Percentiles rank a stretch among this genome's conserved stretches.
Evolutionary conservation across 2,797 vertebrate genomes (phyloP).

Genomic region (Hypotaenidia okinawae): DNA sequence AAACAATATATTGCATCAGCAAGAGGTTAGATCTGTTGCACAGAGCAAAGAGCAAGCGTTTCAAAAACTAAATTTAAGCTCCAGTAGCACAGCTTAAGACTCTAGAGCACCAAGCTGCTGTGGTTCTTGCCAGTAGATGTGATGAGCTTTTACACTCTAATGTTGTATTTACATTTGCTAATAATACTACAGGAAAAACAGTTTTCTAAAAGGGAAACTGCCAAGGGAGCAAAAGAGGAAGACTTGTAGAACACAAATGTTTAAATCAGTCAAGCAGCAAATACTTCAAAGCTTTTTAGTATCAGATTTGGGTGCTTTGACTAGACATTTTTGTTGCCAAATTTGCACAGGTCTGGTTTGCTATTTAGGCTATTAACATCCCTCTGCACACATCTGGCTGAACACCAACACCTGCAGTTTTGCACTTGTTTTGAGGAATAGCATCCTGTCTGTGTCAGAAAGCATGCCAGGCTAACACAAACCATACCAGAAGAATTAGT

Average conservation of each 20-base stretch:
- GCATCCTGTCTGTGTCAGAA: neutral
- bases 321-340: neutral
- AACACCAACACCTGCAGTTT: neutral
- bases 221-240: neutral
- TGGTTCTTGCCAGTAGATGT: slow-evolving; percentile 35
- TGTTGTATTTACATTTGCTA: neutral
- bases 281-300: neutral
- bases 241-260: neutral
- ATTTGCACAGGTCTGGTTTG: neutral
- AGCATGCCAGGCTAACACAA: neutral
- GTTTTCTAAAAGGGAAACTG: neutral
- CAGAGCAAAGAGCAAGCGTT: neutral
- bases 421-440: neutral
- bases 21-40: neutral
- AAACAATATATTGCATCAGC: neutral
- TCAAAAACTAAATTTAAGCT: neutral
- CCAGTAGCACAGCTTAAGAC: neutral
- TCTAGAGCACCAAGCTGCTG: neutral
- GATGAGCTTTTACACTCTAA: neutral
- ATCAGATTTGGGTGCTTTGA: neutral
- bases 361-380: neutral
- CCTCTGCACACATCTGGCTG: neutral
- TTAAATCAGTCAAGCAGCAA: neutral
- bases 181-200: neutral
- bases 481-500: neutral